Evolutionary conservation across 1,140 invertebrate species (phyloP).

Genomic region (Bombus consobrinus): DNA sequence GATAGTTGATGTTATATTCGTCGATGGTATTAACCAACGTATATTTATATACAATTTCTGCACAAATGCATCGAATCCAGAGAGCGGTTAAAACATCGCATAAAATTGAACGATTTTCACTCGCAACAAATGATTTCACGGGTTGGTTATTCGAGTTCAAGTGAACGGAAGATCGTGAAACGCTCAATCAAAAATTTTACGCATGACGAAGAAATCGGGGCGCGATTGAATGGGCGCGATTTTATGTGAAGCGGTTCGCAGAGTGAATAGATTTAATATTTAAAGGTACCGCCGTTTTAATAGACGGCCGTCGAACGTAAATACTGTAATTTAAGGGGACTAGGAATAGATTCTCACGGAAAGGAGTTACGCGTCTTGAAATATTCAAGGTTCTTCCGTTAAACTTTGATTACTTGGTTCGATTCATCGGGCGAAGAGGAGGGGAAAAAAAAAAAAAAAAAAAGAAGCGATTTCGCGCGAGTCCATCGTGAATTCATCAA

Average conservation of each 20-base stretch:
- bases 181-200: conserved; percentile 47
- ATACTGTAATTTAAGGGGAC: conserved; percentile 1
- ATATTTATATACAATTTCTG: no score
- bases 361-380: conserved; percentile 1
- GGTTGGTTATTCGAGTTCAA: conserved; percentile 18
- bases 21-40: no score
- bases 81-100: no score
- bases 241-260: not conserved
- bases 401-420: conserved; percentile 36
- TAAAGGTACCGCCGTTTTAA: conserved; percentile 7
- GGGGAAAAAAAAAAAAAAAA: no score
- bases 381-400: conserved; percentile 25
- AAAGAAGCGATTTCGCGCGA: not conserved
- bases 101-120: conserved; percentile 8
- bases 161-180: conserved; percentile 44
- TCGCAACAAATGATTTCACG: conserved; percentile 26
- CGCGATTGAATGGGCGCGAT: conserved; percentile 13
- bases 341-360: not conserved
- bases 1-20: not conserved
- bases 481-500: conserved; percentile 9
- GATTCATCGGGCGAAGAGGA: not conserved
- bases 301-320: not conserved
- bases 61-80: no score
- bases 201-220: conserved; percentile 21
- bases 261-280: conserved; percentile 18